phyloP scores from a whole-genome alignment of 2,113 vertebrate genomes.

The Syngnathus floridae region DNA sequence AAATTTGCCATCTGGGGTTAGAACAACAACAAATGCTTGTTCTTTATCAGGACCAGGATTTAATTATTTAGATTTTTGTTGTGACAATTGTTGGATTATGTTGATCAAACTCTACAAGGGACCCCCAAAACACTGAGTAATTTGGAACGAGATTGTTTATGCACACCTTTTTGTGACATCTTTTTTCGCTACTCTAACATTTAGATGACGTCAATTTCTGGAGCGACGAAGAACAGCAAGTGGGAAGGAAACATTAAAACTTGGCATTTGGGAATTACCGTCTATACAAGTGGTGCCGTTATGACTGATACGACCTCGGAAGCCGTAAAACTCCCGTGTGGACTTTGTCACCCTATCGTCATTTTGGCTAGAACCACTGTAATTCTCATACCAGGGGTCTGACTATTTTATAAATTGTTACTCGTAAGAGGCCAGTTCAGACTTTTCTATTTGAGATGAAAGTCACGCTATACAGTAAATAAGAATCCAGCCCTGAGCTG shows the following conservation, averaged over 20 bases:
- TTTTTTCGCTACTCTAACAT: too few species aligned
- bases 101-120: too few species aligned
- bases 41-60: background rate
- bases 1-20: too few species aligned
- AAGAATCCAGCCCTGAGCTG: slow-evolving; percentile 1
- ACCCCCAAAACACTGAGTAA: too few species aligned
- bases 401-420: background rate
- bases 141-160: too few species aligned
- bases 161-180: too few species aligned
- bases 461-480: background rate
- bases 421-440: background rate
- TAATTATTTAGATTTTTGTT: background rate
- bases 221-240: background rate
- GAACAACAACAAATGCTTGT: background rate
- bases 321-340: background rate
- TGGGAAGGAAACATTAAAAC: background rate
- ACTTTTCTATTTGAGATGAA: background rate
- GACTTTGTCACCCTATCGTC: background rate
- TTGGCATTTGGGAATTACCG: background rate
- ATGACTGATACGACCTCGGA: background rate
- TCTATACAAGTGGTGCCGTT: background rate
- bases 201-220: background rate
- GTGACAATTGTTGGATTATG: background rate
- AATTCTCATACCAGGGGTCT: background rate
- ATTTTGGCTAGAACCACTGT: background rate